These are phyloP conservation scores for Andricus quercusramuli DNA, from an alignment of 2,888 invertebrate genomes.

Conservation along the genomic window DNA sequence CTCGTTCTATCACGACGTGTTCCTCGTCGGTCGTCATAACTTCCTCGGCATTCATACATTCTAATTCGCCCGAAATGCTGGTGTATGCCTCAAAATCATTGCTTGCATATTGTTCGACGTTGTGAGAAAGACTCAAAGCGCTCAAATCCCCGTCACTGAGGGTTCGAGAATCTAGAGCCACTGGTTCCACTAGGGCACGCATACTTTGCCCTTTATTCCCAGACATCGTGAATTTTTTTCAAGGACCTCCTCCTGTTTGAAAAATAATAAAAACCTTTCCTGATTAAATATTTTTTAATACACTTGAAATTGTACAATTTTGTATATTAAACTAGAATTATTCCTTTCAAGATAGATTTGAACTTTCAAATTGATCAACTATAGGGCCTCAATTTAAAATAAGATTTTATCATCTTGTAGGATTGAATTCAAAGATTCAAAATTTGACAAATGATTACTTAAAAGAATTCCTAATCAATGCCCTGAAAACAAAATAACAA, in stretches of 20 bases:
- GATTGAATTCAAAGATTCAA: not conserved
- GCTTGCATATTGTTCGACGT: slow-evolving; percentile 69
- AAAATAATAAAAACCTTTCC: not conserved
- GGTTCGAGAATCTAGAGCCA: slow-evolving; percentile 66
- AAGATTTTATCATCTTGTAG: not conserved
- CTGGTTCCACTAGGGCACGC: slow-evolving; percentile 69
- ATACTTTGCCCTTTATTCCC: slow-evolving; percentile 68
- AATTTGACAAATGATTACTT: not conserved
- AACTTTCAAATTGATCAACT: no score
- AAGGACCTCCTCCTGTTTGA: slow-evolving; percentile 42
- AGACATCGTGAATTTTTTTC: slow-evolving; percentile 65
- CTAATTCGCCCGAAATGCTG: slow-evolving; percentile 78
- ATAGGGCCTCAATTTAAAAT: not conserved
- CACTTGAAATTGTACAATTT: not conserved
- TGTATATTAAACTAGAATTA: no score
- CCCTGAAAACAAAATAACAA: not conserved
- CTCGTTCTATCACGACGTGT: slow-evolving; percentile 60
- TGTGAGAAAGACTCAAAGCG: slow-evolving; percentile 68
- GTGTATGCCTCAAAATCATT: slow-evolving; percentile 77
- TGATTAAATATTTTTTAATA: not conserved
- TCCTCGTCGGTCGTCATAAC: slow-evolving; percentile 74
- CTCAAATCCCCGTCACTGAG: slow-evolving; percentile 71
- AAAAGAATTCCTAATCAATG: not conserved
- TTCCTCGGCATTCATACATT: slow-evolving; percentile 76
- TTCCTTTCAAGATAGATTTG: no score